phyloP scores from a whole-genome alignment of 2,797 vertebrate species.

The Galaxias olidus region DNA sequence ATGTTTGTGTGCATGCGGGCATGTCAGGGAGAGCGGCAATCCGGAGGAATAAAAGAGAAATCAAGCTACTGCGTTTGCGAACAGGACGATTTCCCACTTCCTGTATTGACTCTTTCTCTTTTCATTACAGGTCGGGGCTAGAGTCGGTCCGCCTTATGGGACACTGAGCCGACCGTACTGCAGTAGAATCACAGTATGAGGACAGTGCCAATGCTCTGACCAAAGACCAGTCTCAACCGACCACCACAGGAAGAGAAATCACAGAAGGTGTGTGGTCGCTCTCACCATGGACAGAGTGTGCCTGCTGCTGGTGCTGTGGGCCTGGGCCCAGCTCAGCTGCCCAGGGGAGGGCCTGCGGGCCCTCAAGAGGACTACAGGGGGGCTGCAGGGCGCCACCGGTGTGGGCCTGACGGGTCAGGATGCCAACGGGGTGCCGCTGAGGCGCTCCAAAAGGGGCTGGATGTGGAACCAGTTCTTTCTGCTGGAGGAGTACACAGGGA shows the following conservation, averaged over 20 bases:
- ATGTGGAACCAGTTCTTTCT: slow-evolving; percentile 99
- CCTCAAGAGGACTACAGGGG: slow-evolving; percentile 83
- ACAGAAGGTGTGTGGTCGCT: not conserved
- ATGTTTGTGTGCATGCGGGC: too few relatives aligned
- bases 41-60: not conserved
- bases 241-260: not conserved
- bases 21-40: too few relatives aligned
- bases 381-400: slow-evolving; percentile 43
- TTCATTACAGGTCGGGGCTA: slow-evolving; percentile 47
- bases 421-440: slow-evolving; percentile 76
- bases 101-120: slow-evolving; percentile 38
- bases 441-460: slow-evolving; percentile 92
- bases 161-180: not conserved
- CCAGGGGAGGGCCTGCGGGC: slow-evolving; percentile 52
- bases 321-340: slow-evolving; percentile 50
- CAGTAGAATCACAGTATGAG: slow-evolving; percentile 56
- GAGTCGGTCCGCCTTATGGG: slow-evolving; percentile 34
- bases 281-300: slow-evolving; percentile 53
- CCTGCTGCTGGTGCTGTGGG: slow-evolving; percentile 62
- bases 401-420: slow-evolving; percentile 59
- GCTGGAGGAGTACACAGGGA: slow-evolving; percentile 92
- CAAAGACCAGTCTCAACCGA: slow-evolving; percentile 30
- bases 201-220: slow-evolving; percentile 57
- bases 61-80: not conserved
- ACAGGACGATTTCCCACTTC: not conserved